These are phyloP conservation scores for Tachina grossa DNA, from an alignment of 2,888 invertebrate genomes.

Conservation along the genomic window DNA sequence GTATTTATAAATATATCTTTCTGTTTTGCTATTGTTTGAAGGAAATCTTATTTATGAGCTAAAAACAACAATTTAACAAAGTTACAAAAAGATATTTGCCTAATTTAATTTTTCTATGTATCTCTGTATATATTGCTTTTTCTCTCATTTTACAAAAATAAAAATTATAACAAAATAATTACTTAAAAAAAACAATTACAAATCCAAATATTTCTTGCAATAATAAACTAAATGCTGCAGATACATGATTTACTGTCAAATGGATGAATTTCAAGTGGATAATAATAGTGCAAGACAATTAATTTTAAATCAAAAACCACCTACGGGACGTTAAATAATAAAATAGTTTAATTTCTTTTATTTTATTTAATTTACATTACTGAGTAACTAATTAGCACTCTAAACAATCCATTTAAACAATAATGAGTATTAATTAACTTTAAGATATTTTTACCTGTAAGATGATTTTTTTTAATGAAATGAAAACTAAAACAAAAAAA, in stretches of 20 bases:
- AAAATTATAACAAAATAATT: conserved; percentile 22
- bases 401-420: conserved; percentile 56
- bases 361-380: conserved; percentile 11
- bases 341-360: not conserved
- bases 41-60: not conserved
- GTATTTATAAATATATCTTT: conserved; percentile 12
- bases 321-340: conserved; percentile 76
- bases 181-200: conserved; percentile 24
- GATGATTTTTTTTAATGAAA: conserved; percentile 29
- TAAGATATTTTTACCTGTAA: conserved; percentile 34
- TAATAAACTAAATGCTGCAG: conserved; percentile 81
- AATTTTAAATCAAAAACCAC: conserved; percentile 78
- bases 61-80: conserved; percentile 17
- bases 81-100: conserved; percentile 37
- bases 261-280: conserved; percentile 92
- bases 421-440: conserved; percentile 49
- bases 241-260: conserved; percentile 93
- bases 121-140: conserved; percentile 63
- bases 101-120: conserved; percentile 55
- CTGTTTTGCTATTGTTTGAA: conserved; percentile 31
- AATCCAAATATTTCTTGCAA: conserved; percentile 1
- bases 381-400: conserved; percentile 38
- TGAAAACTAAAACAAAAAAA: conserved; percentile 2
- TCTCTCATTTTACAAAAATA: conserved; percentile 54
- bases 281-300: conserved; percentile 84